Conservation (phyloP, 2,888 invertebrate species). For the Zygaena filipendulae region DNA sequence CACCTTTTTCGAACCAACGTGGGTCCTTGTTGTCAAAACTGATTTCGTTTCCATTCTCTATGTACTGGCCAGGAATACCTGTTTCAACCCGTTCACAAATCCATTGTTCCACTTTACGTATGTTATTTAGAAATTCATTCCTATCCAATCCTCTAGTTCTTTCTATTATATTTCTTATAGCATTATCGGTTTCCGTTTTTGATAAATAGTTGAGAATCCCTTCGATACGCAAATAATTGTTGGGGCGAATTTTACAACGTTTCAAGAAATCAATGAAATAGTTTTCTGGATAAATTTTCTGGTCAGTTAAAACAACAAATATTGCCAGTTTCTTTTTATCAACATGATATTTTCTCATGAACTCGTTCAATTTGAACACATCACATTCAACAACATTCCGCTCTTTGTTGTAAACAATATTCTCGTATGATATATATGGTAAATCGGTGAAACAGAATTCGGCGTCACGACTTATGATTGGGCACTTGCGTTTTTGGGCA, state of each 20-base stretch:
- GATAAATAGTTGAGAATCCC: slow-evolving; percentile 10
- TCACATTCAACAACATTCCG: slow-evolving; percentile 17
- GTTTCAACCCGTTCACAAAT: slow-evolving; percentile 10
- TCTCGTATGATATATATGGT: slow-evolving; percentile 21
- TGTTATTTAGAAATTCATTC: slow-evolving; percentile 8
- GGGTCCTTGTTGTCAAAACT: slow-evolving; percentile 16
- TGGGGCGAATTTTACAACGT: background rate
- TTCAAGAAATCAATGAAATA: slow-evolving; percentile 14
- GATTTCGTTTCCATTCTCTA: slow-evolving; percentile 13
- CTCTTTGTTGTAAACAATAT: slow-evolving; percentile 6
- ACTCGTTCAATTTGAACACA: slow-evolving; percentile 18
- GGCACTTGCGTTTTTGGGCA: slow-evolving; percentile 25
- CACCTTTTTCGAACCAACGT: slow-evolving; percentile 24
- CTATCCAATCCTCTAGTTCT: background rate
- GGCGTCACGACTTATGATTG: slow-evolving; percentile 26
- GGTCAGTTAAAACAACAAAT: slow-evolving; percentile 23
- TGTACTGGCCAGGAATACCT: slow-evolving; percentile 12
- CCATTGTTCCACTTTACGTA: slow-evolving; percentile 1
- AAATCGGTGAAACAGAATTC: slow-evolving; percentile 25
- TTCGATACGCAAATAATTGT: too few relatives aligned
- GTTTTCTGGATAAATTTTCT: slow-evolving; percentile 16
- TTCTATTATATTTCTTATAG: background rate
- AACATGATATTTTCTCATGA: slow-evolving; percentile 19
- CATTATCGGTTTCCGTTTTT: background rate
- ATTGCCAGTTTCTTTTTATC: slow-evolving; percentile 21